Base-by-base conservation (phyloP, 2,797 vertebrate species). In the Tympanoctomys barrerae region DNA sequence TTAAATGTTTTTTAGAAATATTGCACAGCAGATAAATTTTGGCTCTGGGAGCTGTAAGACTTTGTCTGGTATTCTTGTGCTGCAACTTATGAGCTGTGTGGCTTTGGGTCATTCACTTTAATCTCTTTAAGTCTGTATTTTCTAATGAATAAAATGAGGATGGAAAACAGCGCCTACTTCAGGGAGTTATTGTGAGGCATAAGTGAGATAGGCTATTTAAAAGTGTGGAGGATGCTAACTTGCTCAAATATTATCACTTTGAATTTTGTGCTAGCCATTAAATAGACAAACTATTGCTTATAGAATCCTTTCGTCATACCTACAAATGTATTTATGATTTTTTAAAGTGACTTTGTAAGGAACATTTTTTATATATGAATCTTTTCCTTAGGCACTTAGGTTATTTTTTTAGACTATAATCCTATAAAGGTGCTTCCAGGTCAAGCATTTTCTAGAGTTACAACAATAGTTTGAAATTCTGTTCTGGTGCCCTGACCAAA, bases 381-480 rank as follows among this genome's bases (percentile, higher is more conserved):
- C 7, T 42, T 94, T 94, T 73, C 73, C 71, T 87, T 79, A 57
- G 39, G 94, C n/a, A 79, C 70, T 88, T 85, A 31, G 54, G 10
- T 91, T 86, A 71, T 95, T 92, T 95, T 49, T 24, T 96, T 83
- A 46, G 81, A 91, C 70, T 86, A n/a, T 66, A 88, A 70, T 80
- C 31, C 66, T 80, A 61, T 57, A 90, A 79, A 77, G 36, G 21
- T 62, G 13, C 28, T 91, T n/a, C 19, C 39, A 28, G 85, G 91
- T 82, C 71, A 91, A 79, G 46, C 11, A 61, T 89, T 93, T 93
- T 96, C 87, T 87, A 52, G 78, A 91, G 54, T 85, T 80, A 66
- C n/a, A 94, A 22, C 64, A 87, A 33, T 91, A 87, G 83, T 96
- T 96, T 96, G 89, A 96, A 96, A 97, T 97, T 95, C 89, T 52